A percentile compares a stretch with the other conserved stretches of the same genome.
phyloP scores from a whole-genome alignment of 2,888 invertebrate genomes.

The Vandiemenella viatica region DNA sequence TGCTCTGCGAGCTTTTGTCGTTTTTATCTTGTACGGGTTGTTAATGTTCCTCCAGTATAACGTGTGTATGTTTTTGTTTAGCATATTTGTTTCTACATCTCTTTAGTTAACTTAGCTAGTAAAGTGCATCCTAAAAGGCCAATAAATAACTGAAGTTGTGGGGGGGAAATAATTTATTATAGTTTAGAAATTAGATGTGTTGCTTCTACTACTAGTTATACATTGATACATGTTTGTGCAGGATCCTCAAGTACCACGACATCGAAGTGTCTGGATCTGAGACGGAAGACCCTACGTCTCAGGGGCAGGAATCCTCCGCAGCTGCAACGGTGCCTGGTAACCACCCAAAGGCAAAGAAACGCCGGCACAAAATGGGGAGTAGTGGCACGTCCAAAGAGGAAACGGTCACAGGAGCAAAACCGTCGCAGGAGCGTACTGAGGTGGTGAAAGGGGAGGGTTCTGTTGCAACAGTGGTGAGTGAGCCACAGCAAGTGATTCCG shows the following conservation, averaged over 20 bases:
- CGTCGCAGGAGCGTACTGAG: neutral
- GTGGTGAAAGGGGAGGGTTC: neutral
- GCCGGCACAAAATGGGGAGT: neutral
- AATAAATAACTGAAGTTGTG: no score
- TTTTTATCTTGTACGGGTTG: no score
- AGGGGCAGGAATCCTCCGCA: conserved; percentile 11
- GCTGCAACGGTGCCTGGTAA: neutral
- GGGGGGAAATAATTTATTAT: no score
- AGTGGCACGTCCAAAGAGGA: neutral
- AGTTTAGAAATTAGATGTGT: no score
- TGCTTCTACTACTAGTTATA: no score
- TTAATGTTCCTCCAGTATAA: no score
- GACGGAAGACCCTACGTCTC: conserved; percentile 22
- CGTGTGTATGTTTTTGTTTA: no score
- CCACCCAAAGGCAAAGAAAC: neutral
- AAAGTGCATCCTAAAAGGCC: no score
- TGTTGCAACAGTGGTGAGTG: neutral
- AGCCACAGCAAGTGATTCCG: neutral
- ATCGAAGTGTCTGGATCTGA: conserved; percentile 41
- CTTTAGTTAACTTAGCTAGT: no score
- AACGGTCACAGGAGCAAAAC: neutral
- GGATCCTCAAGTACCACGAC: conserved; percentile 60
- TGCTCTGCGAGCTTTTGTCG: no score
- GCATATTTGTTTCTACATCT: no score
- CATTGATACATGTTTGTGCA: no score